phyloP scores from a whole-genome alignment of 1,140 invertebrate species.

The Drosophila cardini region DNA sequence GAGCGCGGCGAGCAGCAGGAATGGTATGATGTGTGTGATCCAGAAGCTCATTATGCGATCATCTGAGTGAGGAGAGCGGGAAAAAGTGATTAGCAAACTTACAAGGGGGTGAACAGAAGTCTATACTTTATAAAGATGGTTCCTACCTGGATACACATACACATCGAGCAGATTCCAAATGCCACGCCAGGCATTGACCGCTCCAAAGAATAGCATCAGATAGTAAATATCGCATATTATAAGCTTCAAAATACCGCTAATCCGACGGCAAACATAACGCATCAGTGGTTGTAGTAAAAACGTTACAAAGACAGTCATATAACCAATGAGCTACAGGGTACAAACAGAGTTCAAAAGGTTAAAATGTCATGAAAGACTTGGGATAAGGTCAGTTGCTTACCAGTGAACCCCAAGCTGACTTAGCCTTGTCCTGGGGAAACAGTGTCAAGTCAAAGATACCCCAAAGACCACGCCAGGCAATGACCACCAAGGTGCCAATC shows the following conservation, averaged over 20 bases:
- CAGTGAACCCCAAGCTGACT: slow-evolving; percentile 90
- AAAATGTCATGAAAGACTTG: background rate
- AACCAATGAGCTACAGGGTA: slow-evolving; percentile 89
- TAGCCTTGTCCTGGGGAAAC: slow-evolving; percentile 88
- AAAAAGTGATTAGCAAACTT: background rate
- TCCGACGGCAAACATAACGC: slow-evolving; percentile 88
- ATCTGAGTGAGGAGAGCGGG: slow-evolving; percentile 85
- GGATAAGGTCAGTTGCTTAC: slow-evolving; percentile 86
- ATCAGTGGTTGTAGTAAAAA: slow-evolving; percentile 90
- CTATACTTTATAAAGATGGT: too few relatives aligned
- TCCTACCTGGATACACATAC: slow-evolving; percentile 92
- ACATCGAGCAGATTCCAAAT: slow-evolving; percentile 92
- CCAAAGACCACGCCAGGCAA: slow-evolving; percentile 95
- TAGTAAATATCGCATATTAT: slow-evolving; percentile 91
- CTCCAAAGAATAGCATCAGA: slow-evolving; percentile 91
- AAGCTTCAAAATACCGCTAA: slow-evolving; percentile 88
- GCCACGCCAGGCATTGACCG: slow-evolving; percentile 94
- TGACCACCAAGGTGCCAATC: slow-evolving; percentile 93
- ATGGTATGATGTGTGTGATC: slow-evolving; percentile 90
- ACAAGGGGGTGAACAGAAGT: too few relatives aligned
- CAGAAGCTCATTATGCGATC: slow-evolving; percentile 90
- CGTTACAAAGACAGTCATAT: slow-evolving; percentile 89
- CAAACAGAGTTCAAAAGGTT: background rate
- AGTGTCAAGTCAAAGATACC: slow-evolving; percentile 91
- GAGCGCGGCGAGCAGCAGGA: slow-evolving; percentile 90